A percentile compares a stretch with the other conserved stretches of the same genome.
These are phyloP conservation scores for Poeciliopsis occidentalis DNA, from an alignment of 2,113 vertebrate genomes.

Conservation along the genomic window DNA sequence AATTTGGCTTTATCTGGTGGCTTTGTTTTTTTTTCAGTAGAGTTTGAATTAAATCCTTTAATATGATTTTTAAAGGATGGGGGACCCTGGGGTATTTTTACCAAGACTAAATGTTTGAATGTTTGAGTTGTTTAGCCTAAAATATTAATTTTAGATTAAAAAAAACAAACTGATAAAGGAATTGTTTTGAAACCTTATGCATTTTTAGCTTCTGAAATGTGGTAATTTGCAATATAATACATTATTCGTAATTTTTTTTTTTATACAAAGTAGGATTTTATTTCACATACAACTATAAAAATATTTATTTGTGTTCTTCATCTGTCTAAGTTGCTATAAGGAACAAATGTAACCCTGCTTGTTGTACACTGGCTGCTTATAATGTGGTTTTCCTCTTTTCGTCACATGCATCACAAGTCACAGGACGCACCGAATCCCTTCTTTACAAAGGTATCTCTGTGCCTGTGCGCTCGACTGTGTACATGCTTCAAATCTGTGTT, in stretches of 20 bases:
- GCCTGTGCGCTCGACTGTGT: slow-evolving; percentile 26
- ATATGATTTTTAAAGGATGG: too few species aligned
- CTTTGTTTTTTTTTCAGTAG: too few species aligned
- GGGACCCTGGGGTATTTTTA: too few species aligned
- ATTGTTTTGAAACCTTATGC: not conserved
- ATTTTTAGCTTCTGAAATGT: not conserved
- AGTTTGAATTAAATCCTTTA: too few species aligned
- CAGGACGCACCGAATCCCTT: not conserved
- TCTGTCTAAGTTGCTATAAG: not conserved
- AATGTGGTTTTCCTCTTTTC: slow-evolving; percentile 15
- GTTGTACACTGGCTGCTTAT: slow-evolving; percentile 1
- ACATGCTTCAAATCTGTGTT: slow-evolving; percentile 9
- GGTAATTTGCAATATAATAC: too few species aligned
- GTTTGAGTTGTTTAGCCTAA: too few species aligned
- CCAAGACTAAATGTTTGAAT: too few species aligned
- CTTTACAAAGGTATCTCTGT: slow-evolving; percentile 45
- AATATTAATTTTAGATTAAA: not conserved
- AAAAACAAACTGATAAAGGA: not conserved
- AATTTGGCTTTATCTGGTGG: too few species aligned
- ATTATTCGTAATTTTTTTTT: too few species aligned
- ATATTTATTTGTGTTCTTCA: not conserved
- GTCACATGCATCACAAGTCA: slow-evolving; percentile 34
- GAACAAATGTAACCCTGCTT: not conserved
- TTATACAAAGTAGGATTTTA: too few species aligned
- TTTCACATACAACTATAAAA: too few species aligned